Conservation (phyloP, 1,140 invertebrate species). For the Batillaria attramentaria region DNA sequence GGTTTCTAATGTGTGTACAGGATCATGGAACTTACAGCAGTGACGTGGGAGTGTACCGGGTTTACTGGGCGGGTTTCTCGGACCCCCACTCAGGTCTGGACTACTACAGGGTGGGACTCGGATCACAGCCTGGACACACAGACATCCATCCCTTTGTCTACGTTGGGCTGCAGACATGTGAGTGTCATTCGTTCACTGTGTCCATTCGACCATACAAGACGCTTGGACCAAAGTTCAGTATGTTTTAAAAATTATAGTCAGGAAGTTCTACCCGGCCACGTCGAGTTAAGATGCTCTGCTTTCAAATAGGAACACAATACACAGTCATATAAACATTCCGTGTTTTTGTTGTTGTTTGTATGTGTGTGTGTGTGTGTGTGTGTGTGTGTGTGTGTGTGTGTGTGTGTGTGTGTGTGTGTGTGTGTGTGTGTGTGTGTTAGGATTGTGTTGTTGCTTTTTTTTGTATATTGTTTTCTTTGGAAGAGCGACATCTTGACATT, state of each 20-base stretch:
- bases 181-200: background rate
- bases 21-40: too few species aligned
- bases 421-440: constrained; percentile 2
- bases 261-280: too few species aligned
- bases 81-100: constrained; percentile 21
- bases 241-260: too few species aligned
- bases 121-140: background rate
- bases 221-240: too few species aligned
- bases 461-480: too few species aligned
- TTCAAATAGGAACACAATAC: background rate
- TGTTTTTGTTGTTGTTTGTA: background rate
- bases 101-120: constrained; percentile 3
- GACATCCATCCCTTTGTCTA: constrained; percentile 13
- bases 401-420: constrained; percentile 2
- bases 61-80: background rate
- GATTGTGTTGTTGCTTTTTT: too few species aligned
- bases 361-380: background rate
- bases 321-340: background rate
- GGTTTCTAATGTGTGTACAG: too few species aligned
- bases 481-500: too few species aligned
- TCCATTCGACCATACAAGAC: too few species aligned
- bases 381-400: background rate
- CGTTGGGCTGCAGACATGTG: background rate
- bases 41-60: background rate
- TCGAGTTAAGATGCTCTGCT: too few species aligned